Percentiles rank a stretch among this genome's conserved stretches.
Conservation (phyloP, 2,888 invertebrate genomes). For the Gnatocerus cornutus region DNA sequence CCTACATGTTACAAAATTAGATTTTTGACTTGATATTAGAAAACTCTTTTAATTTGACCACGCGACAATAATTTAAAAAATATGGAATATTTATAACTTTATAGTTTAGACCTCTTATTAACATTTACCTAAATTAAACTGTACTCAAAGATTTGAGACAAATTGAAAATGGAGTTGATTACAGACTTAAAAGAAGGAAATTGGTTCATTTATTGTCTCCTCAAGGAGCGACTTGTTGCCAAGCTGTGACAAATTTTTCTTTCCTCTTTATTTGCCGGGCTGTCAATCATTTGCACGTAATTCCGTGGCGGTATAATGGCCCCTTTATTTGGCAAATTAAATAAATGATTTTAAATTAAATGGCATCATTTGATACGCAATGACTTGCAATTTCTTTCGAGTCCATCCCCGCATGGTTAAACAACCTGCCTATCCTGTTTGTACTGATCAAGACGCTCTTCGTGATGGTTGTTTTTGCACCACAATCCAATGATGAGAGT, state of each 20-base stretch:
- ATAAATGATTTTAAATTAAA: slow-evolving; percentile 48
- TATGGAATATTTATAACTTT: no score
- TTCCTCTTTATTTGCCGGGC: background rate
- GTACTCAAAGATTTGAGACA: no score
- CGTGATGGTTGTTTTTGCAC: slow-evolving; percentile 52
- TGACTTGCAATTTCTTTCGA: slow-evolving; percentile 53
- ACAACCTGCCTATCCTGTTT: slow-evolving; percentile 54
- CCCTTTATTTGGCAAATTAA: slow-evolving; percentile 46
- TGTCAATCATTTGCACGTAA: slow-evolving; percentile 40
- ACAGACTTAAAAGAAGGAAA: no score
- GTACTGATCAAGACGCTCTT: slow-evolving; percentile 45
- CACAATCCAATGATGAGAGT: slow-evolving; percentile 54
- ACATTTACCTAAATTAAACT: no score
- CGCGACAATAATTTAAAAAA: no score
- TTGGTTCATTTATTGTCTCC: no score
- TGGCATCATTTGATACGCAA: slow-evolving; percentile 45
- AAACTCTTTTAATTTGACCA: no score
- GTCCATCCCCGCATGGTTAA: slow-evolving; percentile 51
- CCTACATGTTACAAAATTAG: no score
- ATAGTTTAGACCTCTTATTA: no score
- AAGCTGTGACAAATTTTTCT: background rate
- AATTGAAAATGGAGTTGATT: no score
- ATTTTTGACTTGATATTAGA: no score
- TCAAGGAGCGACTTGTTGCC: no score
- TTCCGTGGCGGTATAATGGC: slow-evolving; percentile 6